These are phyloP conservation scores for Ginglymostoma cirratum DNA, from an alignment of 2,113 vertebrate species.

Conservation along the genomic window DNA sequence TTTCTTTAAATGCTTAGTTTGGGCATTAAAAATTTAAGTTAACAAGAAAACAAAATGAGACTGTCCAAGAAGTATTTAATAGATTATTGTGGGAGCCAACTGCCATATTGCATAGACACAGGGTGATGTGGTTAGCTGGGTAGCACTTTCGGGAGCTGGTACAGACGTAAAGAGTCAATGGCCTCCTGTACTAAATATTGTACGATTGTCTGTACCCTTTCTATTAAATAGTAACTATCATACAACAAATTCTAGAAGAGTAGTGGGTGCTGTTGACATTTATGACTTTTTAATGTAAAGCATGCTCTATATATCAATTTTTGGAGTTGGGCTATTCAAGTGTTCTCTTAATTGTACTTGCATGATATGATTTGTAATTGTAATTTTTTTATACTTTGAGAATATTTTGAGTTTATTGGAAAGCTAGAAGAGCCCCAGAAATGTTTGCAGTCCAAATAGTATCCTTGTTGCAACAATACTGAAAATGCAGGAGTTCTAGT, in stretches of 20 bases:
- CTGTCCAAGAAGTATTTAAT: neutral
- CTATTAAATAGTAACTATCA: neutral
- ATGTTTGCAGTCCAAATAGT: too few relatives aligned
- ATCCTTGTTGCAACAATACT: too few relatives aligned
- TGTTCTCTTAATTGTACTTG: neutral
- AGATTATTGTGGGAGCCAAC: neutral
- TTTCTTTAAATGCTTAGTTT: neutral
- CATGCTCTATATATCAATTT: neutral
- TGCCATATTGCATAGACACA: neutral
- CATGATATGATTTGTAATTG: neutral
- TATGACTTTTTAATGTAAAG: neutral
- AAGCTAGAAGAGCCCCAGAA: neutral
- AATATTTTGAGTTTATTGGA: neutral
- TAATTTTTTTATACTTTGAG: neutral
- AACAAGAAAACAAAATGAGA: neutral
- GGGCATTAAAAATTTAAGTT: neutral
- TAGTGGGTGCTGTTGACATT: neutral
- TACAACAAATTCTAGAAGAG: neutral
- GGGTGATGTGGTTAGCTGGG: neutral
- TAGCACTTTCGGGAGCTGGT: too few relatives aligned
- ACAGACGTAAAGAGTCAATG: too few relatives aligned
- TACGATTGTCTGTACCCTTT: neutral
- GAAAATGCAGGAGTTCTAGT: too few relatives aligned
- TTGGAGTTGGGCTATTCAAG: neutral
- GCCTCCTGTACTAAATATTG: too few relatives aligned